Evolutionary conservation across 2,113 vertebrate species (phyloP), one percentile per base, ranked within the genome.

Genomic region (Pseudorhombus dupliciocellatus): DNA sequence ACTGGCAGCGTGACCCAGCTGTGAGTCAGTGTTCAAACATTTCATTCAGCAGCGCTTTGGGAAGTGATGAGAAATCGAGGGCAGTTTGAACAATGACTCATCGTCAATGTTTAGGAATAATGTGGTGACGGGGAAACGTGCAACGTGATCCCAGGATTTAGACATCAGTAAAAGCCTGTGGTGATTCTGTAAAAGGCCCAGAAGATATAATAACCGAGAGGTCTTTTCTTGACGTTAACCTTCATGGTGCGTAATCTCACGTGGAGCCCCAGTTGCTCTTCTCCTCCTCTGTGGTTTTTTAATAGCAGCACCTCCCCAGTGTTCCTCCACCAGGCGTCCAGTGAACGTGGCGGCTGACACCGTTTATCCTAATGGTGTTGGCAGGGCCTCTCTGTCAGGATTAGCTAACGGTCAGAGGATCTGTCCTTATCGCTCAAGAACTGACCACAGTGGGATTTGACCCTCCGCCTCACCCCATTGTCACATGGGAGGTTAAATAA

Each of bases 331-430:
- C 77, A 62, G 56, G 70, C 30, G 56, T 52, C 40, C 7, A 6
- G 66, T 10, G 40, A 20, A 28, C 24, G 68, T 4, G 34, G 53
- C 1, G 56, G 65, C 84, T 82, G 70, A 83, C 60, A 31, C 40
- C n/a, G 73, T 84, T 88, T 75, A 77, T 75, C 80, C 77, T 91
- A 84, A 88, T 88, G 89, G 70, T 68, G 79, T 72, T 88, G 86
- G 81, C 85, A 81, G 71, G 56, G 69, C 76, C 73, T 74, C 79
- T 87, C 66, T 77, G 84, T 85, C 75, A 25, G 87, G 88, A 86
- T 92, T 90, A 84, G 84, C 85, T 21, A 74, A 78, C 75, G 31
- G 81, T 75, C 76, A 46, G 53, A 66, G 70, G 87, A 81, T 84
- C 86, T 66, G 77, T 80, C 77, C 75, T 85, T 84, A 85, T 84